Evolutionary conservation across 2,797 vertebrate genomes (phyloP), one percentile per base, ranked within the genome.

Genomic region (Emydoidea blandingii): DNA sequence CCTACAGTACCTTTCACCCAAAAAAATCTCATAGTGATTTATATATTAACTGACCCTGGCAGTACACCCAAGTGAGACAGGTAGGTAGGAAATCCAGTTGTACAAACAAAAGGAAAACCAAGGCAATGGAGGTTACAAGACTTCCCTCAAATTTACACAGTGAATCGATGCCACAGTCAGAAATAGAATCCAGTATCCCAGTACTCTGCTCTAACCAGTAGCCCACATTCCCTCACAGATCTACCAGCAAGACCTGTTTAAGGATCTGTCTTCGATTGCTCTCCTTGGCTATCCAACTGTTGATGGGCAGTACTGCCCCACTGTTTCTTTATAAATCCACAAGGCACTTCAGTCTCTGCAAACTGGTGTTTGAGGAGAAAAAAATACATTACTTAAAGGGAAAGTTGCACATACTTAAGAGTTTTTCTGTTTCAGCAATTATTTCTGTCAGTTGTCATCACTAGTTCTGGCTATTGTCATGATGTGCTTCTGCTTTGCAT

Each of bases 301-400:
- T 54, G 85, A 86, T 57, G 23, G 81, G 0, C 62, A 62, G 76
- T 78, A 85, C 6, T 5, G 53, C 52, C 52, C 19, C 34, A 52
- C 19, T 2, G 5, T 57, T 91, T 72, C 83, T 85, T 68, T 57
- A 85, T 54, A 95, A 95, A 94, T 52, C 83, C 89, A 59, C 49
- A 0, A 87, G 92, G 34, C 52, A 94, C 83, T 90, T 85, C 82
- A 87, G 15, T 49, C 21, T 65, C 87, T 93, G 79, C 10, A 80
- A 88, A 88, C 1, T 34, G 5, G n/a, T 76, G 37, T 89, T 95
- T 50, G n/a, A 57, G 80, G 34, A 2, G 1, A 1, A 72, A 47
- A 47, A 11, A 19, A 76, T 8, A 47, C 82, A 10, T n/a, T 49
- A 90, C 29, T 83, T 47, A 5, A 50, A 27, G 37, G 34, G 76